Conservation (phyloP, 2,797 vertebrate species). For the Microctenopoma steveboyesi region DNA sequence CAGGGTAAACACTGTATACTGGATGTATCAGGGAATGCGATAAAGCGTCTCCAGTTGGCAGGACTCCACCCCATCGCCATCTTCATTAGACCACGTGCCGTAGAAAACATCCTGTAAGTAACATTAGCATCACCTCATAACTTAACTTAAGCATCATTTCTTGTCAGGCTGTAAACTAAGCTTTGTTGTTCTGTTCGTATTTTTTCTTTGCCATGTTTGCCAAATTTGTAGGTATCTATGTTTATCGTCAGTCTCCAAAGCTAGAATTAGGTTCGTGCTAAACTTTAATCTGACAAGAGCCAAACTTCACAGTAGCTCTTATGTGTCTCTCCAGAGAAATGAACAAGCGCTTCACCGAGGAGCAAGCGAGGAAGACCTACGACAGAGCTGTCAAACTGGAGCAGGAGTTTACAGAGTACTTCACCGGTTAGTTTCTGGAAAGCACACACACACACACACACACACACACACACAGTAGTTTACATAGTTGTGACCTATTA, state of each 20-base stretch:
- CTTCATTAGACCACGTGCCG: slow-evolving; percentile 93
- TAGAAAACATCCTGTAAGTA: slow-evolving; percentile 96
- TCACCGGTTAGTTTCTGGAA: slow-evolving; percentile 86
- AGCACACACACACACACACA: slow-evolving; percentile 1
- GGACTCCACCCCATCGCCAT: slow-evolving; percentile 93
- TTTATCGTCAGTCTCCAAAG: no score
- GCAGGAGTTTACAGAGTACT: slow-evolving; percentile 96
- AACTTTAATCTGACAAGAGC: no score
- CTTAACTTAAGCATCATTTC: no score
- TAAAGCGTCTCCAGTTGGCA: slow-evolving; percentile 95
- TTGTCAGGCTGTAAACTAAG: no score
- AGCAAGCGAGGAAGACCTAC: slow-evolving; percentile 93
- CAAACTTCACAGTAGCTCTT: no score
- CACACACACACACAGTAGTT: neutral
- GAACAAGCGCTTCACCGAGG: slow-evolving; percentile 95
- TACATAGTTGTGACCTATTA: neutral
- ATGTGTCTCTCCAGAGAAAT: slow-evolving; percentile 88
- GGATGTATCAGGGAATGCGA: slow-evolving; percentile 97
- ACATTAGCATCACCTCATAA: neutral
- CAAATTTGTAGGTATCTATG: no score
- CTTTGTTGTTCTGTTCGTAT: no score
- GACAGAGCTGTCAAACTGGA: slow-evolving; percentile 96
- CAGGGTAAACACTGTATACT: slow-evolving; percentile 98
- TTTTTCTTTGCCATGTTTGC: no score
- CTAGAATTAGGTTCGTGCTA: no score